These are phyloP conservation scores for Idaea aversata DNA, from an alignment of 2,888 invertebrate genomes.

Conservation along the genomic window DNA sequence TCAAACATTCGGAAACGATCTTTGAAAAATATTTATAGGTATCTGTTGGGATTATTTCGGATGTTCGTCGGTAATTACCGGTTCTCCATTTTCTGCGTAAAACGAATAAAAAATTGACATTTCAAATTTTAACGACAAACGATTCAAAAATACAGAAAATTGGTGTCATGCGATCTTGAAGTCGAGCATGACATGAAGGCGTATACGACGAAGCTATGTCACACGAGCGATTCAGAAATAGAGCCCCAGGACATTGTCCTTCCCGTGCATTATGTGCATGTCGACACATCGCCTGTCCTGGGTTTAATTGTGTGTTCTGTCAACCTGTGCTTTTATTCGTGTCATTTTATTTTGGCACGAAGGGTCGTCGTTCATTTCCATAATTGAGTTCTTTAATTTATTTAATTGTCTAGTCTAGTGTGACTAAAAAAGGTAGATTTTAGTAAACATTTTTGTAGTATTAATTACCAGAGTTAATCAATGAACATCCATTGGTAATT, in stretches of 20 bases:
- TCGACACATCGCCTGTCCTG: constrained; percentile 22
- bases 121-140: too few species aligned
- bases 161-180: too few species aligned
- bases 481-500: background rate
- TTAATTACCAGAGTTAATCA: background rate
- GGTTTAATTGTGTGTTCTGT: constrained; percentile 24
- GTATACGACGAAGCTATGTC: too few species aligned
- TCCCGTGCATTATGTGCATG: constrained; percentile 40
- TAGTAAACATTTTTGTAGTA: background rate
- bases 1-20: too few species aligned
- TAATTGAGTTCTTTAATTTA: background rate
- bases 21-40: too few species aligned
- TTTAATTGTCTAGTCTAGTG: background rate
- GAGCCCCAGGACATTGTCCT: constrained; percentile 51
- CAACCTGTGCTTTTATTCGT: constrained; percentile 17
- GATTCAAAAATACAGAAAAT: too few species aligned
- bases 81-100: too few species aligned
- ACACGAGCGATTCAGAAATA: too few species aligned
- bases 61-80: too few species aligned
- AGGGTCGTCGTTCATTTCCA: background rate
- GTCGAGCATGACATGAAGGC: too few species aligned
- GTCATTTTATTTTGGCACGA: background rate
- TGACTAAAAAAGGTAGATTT: background rate
- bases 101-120: too few species aligned
- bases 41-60: too few species aligned